Evolutionary conservation across 1,140 invertebrate genomes (phyloP), one percentile per base, ranked within the genome.

Genomic region (Drosophila nigromelanica): DNA sequence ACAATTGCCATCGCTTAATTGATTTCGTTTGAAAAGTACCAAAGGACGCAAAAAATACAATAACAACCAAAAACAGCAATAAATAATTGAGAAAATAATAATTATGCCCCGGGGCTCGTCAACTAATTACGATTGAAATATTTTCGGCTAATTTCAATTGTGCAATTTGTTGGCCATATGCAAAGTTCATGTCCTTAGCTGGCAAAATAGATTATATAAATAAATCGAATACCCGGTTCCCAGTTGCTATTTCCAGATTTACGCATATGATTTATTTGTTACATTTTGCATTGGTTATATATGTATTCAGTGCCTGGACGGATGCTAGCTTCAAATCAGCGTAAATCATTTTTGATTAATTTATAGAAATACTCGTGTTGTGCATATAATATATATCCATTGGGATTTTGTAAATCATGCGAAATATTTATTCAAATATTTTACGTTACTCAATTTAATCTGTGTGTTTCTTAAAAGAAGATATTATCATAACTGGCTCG

Each of bases 81-180:
- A 24, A 24, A 24, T 10, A 50, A 45, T 14, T n/a, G 12, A 2
- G 15, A 50, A 50, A 33, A 33, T 15, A 30, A 54, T 55, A 59
- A 61, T 58, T 40, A 39, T 47, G 52, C 15, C 33, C 55, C 45
- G 43, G 40, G 52, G n/a, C 30, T 27, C 48, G 42, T 51, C 54
- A 54, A 63, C 69, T 85, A 80, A 85, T 80, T 86, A 86, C 51
- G 42, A 45, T 48, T 58, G 39, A 52, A 59, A 74, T 73, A 79
- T 71, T 55, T 71, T 63, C 18, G 42, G 33, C 68, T 83, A 80
- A 83, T 83, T 80, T 68, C 75, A 69, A 76, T 66, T 66, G 47
- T 61, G 37, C 62, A 56, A 18, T 64, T 58, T 43, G 63, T 35
- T 24, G 54, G 5, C 6, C n/a, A 10, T 52, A 12, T 33, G 47